Base-by-base conservation (phyloP, 2,797 vertebrate species). In the Pagetopsis macropterus region DNA sequence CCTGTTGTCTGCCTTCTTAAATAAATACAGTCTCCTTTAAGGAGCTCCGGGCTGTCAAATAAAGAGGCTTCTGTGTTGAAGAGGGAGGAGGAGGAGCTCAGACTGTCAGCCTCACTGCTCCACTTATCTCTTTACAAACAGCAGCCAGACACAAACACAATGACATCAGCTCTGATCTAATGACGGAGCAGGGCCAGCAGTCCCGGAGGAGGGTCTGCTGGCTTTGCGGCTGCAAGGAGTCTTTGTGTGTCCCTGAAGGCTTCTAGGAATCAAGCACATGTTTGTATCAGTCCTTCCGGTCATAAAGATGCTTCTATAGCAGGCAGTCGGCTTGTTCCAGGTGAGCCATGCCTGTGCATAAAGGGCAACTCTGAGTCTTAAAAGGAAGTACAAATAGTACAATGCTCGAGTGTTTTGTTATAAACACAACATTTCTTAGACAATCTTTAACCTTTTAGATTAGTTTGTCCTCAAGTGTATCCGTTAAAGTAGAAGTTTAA, bases 21-120 rank as follows among this genome's bases (percentile, higher is more conserved):
- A 72, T 76, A 63, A 75, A 88, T 84, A 88, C 87, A 86, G 85
- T 49, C 60, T 81, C 76, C 65, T 82, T 87, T 84, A 72, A 87
- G 44, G 63, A 84, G 66, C 72, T 43, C 65, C 52, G 43, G 7
- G 33, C 40, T 49, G 71, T 72, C 70, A 54, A 57, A 77, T 72
- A 71, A 76, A 87, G 78, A 79, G 69, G 46, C 64, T 12, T 77
- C 81, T 86, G 83, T 90, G 75, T 72, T 0, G 2, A 52, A 73
- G 45, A 14, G 19, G 60, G 8, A 23, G 5, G 9, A 59, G 65
- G 59, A 70, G 44, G 64, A 77, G 31, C 40, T 56, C 62, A 21
- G 31, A 43, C 76, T 74, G 77, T 56, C 75, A 0, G 54, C 64
- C 74, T 59, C 61, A 19, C 82, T 82, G 78, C 69, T 68, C 66